phyloP scores from a whole-genome alignment of 2,113 vertebrate genomes.

The Gavialis gangeticus region DNA sequence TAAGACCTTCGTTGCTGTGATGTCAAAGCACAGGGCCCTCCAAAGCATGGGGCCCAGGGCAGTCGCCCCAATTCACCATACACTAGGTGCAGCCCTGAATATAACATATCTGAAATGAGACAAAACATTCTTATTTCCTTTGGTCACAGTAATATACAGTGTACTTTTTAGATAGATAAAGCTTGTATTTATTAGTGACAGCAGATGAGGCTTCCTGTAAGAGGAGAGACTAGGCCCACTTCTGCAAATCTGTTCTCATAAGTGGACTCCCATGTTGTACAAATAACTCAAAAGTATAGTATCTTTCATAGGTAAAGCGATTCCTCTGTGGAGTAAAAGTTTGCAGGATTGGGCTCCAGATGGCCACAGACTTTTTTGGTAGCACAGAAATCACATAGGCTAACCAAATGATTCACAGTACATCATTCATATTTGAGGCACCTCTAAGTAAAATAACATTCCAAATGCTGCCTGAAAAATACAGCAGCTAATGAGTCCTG shows the following conservation, averaged over 20 bases:
- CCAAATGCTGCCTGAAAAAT: conserved; percentile 9
- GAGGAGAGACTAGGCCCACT: not conserved
- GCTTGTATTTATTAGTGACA: not conserved
- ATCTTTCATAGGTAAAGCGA: not conserved
- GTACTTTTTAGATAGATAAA: conserved; percentile 33
- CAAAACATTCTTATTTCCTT: conserved; percentile 10
- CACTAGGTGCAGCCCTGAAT: not conserved
- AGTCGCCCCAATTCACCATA: too few relatives aligned
- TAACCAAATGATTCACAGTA: not conserved
- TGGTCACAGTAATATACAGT: conserved; percentile 14
- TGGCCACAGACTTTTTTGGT: conserved; percentile 33
- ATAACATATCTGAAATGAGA: not conserved
- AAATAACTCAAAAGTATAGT: conserved; percentile 4
- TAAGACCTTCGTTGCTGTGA: too few relatives aligned
- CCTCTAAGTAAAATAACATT: not conserved
- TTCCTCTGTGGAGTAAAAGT: not conserved
- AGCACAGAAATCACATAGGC: not conserved
- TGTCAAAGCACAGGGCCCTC: too few relatives aligned
- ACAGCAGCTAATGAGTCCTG: conserved; percentile 22
- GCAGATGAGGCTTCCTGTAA: conserved; percentile 46
- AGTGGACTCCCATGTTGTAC: conserved; percentile 6
- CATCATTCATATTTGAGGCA: not conserved
- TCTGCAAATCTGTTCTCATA: not conserved
- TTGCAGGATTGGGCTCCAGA: not conserved
- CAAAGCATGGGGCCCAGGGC: too few relatives aligned